Conservation (phyloP, 2,113 vertebrate species). For the Varanus salvator region DNA sequence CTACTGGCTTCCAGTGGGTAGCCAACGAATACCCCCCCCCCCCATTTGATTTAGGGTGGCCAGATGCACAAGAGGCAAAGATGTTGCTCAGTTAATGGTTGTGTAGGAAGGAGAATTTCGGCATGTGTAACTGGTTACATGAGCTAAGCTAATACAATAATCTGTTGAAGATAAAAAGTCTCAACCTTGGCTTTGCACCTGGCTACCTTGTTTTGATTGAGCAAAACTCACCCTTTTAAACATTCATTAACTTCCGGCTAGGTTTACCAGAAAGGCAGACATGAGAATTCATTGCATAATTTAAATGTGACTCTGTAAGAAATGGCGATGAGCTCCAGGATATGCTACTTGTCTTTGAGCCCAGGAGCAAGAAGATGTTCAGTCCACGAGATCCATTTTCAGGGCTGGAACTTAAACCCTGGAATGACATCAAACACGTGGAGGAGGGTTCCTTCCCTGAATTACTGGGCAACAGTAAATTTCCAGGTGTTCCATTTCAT, state of each 20-base stretch:
- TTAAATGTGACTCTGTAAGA: background rate
- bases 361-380: no score
- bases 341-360: no score
- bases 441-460: background rate
- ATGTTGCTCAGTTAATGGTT: no score
- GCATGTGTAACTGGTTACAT: background rate
- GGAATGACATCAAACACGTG: background rate
- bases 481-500: no score
- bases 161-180: no score
- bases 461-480: background rate
- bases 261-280: background rate
- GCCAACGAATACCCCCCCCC: no score
- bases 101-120: background rate
- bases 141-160: no score
- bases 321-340: no score
- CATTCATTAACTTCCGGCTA: background rate
- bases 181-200: no score
- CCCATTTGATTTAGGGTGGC: no score
- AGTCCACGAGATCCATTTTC: background rate
- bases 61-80: no score
- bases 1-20: no score
- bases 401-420: background rate
- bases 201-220: background rate
- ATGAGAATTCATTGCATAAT: background rate
- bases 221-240: background rate